phyloP scores from a whole-genome alignment of 64 coral and sea anemone species.

The Pocillopora damicornis region DNA sequence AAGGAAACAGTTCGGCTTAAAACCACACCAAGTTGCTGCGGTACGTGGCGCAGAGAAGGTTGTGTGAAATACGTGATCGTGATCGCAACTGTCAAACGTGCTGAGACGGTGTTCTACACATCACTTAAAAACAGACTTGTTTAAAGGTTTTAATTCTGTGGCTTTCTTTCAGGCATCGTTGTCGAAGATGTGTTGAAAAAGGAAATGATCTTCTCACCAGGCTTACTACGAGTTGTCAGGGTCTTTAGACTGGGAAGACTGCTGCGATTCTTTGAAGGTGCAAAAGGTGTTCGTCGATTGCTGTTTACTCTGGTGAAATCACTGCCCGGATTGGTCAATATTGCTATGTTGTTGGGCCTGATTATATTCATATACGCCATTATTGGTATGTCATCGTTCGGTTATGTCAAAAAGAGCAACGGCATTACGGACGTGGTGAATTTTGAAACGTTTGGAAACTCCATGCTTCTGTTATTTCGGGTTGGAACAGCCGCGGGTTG shows the following conservation, averaged over 20 bases:
- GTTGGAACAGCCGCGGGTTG: slow-evolving; percentile 93
- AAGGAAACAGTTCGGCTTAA: too few relatives aligned
- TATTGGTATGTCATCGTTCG: slow-evolving; percentile 97
- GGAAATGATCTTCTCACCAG: slow-evolving; percentile 88
- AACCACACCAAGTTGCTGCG: too few relatives aligned
- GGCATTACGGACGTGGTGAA: slow-evolving; percentile 97
- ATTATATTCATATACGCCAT: slow-evolving; percentile 98
- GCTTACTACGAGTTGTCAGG: slow-evolving; percentile 87
- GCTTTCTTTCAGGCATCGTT: slow-evolving; percentile 65
- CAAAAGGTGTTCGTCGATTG: slow-evolving; percentile 88
- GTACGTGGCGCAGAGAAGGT: not conserved
- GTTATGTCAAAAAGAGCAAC: slow-evolving; percentile 85
- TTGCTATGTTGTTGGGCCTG: slow-evolving; percentile 78
- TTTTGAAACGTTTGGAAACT: slow-evolving; percentile 93
- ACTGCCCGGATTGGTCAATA: slow-evolving; percentile 92
- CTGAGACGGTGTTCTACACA: not conserved
- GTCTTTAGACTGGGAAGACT: slow-evolving; percentile 90
- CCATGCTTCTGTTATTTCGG: slow-evolving; percentile 91
- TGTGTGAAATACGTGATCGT: not conserved
- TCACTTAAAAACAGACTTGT: not conserved
- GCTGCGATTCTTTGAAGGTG: slow-evolving; percentile 91
- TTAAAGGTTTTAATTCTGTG: not conserved
- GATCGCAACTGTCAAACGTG: not conserved
- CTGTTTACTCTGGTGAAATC: slow-evolving; percentile 92
- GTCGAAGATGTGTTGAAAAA: slow-evolving; percentile 69